A percentile compares a stretch with the other conserved stretches of the same genome.
Evolutionary conservation across 2,888 invertebrate genomes (phyloP).

Genomic region (Melinaea menophilus): DNA sequence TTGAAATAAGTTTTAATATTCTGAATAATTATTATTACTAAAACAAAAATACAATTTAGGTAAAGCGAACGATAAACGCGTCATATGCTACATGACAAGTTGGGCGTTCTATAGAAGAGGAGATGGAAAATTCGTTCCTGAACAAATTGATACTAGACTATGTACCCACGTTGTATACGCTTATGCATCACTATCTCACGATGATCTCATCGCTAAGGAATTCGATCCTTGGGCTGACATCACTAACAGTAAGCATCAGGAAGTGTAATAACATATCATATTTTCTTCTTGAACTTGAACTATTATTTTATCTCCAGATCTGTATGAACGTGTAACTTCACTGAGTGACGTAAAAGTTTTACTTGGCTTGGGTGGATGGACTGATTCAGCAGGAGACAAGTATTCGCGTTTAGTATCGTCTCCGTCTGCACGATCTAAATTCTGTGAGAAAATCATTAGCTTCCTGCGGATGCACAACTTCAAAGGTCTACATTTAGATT

Average conservation of each 20-base stretch:
- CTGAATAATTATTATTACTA: not conserved
- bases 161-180: constrained; percentile 95
- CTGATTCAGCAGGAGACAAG: constrained; percentile 92
- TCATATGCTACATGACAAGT: constrained; percentile 92
- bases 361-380: constrained; percentile 96
- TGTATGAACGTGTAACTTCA: constrained; percentile 87
- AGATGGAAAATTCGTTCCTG: constrained; percentile 91
- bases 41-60: constrained; percentile 37
- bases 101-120: constrained; percentile 92
- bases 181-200: constrained; percentile 90
- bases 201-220: constrained; percentile 85
- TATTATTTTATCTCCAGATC: constrained; percentile 71
- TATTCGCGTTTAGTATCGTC: constrained; percentile 88
- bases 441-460: constrained; percentile 82
- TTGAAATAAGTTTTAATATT: too few relatives aligned
- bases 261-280: too few relatives aligned
- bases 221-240: constrained; percentile 94
- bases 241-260: constrained; percentile 82
- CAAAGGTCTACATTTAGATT: constrained; percentile 92
- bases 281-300: not conserved
- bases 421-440: constrained; percentile 81
- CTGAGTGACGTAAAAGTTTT: constrained; percentile 82
- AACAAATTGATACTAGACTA: constrained; percentile 86
- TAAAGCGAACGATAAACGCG: constrained; percentile 66
- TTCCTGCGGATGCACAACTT: constrained; percentile 88